Evolutionary conservation across 2,888 invertebrate species (phyloP).

Genomic region (Calephelis perditalis): DNA sequence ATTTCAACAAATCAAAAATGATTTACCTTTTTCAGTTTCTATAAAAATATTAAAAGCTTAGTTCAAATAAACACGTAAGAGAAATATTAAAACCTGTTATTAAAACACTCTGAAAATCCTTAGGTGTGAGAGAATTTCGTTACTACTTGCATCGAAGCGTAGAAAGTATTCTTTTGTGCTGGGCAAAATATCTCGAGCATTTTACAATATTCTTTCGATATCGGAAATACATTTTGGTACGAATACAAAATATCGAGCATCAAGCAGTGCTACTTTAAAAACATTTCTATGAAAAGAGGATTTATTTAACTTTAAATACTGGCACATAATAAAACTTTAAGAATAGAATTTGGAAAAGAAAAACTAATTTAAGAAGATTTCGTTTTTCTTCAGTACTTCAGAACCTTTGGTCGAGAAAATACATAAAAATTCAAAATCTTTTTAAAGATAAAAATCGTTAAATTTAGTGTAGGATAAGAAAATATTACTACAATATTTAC

Average conservation of each 20-base stretch:
- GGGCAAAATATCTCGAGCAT: background rate
- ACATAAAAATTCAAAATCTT: slow-evolving; percentile 7
- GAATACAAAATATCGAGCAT: background rate
- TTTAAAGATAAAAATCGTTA: background rate
- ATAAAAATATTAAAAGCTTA: no score
- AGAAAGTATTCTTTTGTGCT: background rate
- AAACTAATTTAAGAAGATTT: background rate
- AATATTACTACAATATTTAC: no score
- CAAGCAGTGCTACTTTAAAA: background rate
- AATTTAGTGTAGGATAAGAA: no score
- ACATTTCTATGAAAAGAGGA: background rate
- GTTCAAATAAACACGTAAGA: no score
- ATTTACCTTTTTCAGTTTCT: no score
- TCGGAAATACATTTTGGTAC: background rate
- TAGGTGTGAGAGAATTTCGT: background rate
- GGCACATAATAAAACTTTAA: background rate
- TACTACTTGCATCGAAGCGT: background rate
- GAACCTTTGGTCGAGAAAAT: slow-evolving; percentile 4
- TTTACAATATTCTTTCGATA: slow-evolving; percentile 3
- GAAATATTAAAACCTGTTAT: no score
- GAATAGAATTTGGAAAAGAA: background rate
- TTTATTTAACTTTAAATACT: background rate
- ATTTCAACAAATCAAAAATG: no score
- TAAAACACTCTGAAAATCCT: no score
- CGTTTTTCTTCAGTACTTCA: background rate